Evolutionary conservation across 2,113 vertebrate species (phyloP), one percentile per base, ranked within the genome.

Genomic region (Austrofundulus limnaeus): DNA sequence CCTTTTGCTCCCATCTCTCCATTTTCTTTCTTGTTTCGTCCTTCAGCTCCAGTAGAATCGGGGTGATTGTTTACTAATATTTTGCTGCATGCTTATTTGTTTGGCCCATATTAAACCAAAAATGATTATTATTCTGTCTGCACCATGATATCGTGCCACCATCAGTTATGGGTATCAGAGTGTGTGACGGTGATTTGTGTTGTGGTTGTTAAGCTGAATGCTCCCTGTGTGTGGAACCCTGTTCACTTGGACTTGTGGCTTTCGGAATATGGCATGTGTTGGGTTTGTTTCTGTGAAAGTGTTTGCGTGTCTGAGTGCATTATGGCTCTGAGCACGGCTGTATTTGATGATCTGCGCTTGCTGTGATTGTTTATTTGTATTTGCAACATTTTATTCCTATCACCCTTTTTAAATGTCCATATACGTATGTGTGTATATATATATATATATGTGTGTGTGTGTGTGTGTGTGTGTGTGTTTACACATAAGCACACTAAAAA

Each of bases 81-180:
- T 75, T 85, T 86, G 87, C 70, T 62, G 61, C 73, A 83, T 74
- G 43, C 80, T 79, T 88, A 91, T 80, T 89, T 80, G 85, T 77
- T 93, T 78, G 93, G 94, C 95, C 89, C 94, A 93, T 95, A 94
- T 93, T n/a, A n/a, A n/a, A n/a, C n/a, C n/a, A n/a, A n/a, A n/a
- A n/a, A n/a, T n/a, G n/a, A n/a, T 82, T 80, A 70, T 69, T 67
- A 61, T 80, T 69, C 55, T 5, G 50, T 87, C 75, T 80, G 52
- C 70, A 62, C 61, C 42, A 46, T 47, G 62, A 76, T 85, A 83
- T 81, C 70, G 37, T 7, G 10, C 66, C 72, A 49, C 75, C 55
- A 70, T 83, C 74, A 66, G 59, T 85, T 70, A 73, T 76, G 65
- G 58, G 83, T 85, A 79, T 88, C 46, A 53, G 72, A 10, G 49